Conservation (phyloP, 2,113 vertebrate species). For the Cryptotis parvus region DNA sequence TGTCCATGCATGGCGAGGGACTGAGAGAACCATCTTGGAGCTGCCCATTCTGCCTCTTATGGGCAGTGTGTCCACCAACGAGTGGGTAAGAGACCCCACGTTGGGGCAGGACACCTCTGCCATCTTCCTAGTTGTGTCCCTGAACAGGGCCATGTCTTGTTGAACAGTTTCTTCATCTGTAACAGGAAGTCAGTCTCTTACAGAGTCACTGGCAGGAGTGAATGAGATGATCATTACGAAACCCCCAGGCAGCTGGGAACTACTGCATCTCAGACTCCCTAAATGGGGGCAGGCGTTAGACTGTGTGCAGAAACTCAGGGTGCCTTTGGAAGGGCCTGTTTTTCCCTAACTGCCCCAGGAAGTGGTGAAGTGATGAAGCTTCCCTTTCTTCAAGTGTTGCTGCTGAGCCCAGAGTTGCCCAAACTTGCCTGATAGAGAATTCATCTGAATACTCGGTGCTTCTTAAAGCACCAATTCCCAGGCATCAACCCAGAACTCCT, state of each 20-base stretch:
- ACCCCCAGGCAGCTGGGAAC: too few relatives aligned
- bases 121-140: not conserved
- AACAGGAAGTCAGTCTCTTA: not conserved
- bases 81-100: not conserved
- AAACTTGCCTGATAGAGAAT: not conserved
- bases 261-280: not conserved
- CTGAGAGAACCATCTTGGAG: not conserved
- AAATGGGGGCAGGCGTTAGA: not conserved
- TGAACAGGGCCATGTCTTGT: not conserved
- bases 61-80: not conserved
- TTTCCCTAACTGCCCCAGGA: not conserved
- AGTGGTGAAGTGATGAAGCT: not conserved
- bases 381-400: not conserved
- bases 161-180: not conserved
- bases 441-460: not conserved
- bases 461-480: not conserved
- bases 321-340: not conserved
- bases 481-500: not conserved
- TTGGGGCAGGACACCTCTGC: not conserved
- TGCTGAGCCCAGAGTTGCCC: slow-evolving; percentile 19
- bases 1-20: not conserved
- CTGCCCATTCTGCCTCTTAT: not conserved
- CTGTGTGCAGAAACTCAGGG: not conserved
- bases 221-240: not conserved
- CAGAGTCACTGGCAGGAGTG: not conserved